Evolutionary conservation across 2,797 vertebrate genomes (phyloP).

Genomic region (Champsocephalus gunnari): DNA sequence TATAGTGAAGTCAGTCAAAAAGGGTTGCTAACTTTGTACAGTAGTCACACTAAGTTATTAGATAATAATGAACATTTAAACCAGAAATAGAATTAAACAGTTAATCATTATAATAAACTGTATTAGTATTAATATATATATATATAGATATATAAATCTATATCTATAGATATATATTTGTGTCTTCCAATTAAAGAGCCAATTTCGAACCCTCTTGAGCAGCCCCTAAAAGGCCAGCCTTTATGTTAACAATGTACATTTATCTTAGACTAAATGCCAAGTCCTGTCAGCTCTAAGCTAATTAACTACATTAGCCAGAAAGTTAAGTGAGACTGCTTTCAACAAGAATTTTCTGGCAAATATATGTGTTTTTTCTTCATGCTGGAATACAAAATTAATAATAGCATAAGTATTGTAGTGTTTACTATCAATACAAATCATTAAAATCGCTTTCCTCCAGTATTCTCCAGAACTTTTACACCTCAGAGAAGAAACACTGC

Average conservation of each 20-base stretch:
- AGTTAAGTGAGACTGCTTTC: background rate
- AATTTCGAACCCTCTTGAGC: background rate
- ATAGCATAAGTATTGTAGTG: background rate
- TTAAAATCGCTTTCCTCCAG: background rate
- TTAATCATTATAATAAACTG: no score
- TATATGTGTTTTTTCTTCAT: background rate
- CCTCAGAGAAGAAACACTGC: conserved; percentile 27
- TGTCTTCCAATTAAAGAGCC: background rate
- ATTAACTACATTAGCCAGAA: background rate
- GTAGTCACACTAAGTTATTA: background rate
- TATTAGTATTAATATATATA: no score
- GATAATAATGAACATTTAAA: no score
- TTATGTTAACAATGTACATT: background rate
- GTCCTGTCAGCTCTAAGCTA: background rate
- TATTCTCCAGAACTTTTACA: conserved; percentile 19
- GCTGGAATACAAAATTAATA: background rate
- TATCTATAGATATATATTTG: no score
- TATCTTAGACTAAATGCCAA: background rate
- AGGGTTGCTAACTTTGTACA: background rate
- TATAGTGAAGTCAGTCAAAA: background rate
- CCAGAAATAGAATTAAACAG: no score
- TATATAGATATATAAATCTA: no score
- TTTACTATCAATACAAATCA: no score
- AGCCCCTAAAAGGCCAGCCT: background rate
- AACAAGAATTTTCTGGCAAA: background rate